Percentiles rank a stretch among this genome's conserved stretches.
Conservation (phyloP, 2,888 invertebrate genomes). For the Blastobasis adustella region DNA sequence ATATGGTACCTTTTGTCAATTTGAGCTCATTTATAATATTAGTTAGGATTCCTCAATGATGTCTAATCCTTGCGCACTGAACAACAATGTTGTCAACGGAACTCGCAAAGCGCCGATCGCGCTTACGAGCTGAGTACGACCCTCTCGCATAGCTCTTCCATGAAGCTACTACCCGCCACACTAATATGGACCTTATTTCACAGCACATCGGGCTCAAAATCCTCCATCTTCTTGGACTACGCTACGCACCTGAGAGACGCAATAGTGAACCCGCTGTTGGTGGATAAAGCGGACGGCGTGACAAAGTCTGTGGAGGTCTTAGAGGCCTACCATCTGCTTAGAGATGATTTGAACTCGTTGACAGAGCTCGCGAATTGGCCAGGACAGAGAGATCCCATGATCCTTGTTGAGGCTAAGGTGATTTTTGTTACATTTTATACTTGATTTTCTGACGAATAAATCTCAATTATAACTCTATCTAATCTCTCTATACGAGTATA, state of each 20-base stretch:
- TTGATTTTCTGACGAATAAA: background rate
- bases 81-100: conserved; percentile 5
- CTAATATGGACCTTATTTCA: conserved; percentile 13
- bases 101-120: conserved; percentile 7
- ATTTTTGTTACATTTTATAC: background rate
- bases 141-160: background rate
- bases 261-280: conserved; percentile 84
- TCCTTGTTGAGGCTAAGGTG: conserved; percentile 83
- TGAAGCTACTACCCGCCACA: background rate
- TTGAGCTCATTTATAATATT: background rate
- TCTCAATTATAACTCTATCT: too few relatives aligned
- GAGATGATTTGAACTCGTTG: conserved; percentile 94
- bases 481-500: too few relatives aligned
- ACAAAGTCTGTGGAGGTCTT: conserved; percentile 81
- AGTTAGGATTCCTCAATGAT: conserved; percentile 2
- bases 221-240: conserved; percentile 92
- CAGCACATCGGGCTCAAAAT: conserved; percentile 86
- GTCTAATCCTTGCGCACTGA: conserved; percentile 11
- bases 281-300: conserved; percentile 82
- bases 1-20: too few relatives aligned
- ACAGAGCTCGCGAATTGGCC: conserved; percentile 92
- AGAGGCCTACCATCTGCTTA: conserved; percentile 87
- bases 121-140: conserved; percentile 5
- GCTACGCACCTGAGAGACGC: conserved; percentile 83
- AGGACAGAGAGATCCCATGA: conserved; percentile 83